A percentile compares a stretch with the other conserved stretches of the same genome.
These are phyloP conservation scores for Pseudotriccus pelzelni DNA, from an alignment of 2,797 vertebrate species.

Conservation along the genomic window DNA sequence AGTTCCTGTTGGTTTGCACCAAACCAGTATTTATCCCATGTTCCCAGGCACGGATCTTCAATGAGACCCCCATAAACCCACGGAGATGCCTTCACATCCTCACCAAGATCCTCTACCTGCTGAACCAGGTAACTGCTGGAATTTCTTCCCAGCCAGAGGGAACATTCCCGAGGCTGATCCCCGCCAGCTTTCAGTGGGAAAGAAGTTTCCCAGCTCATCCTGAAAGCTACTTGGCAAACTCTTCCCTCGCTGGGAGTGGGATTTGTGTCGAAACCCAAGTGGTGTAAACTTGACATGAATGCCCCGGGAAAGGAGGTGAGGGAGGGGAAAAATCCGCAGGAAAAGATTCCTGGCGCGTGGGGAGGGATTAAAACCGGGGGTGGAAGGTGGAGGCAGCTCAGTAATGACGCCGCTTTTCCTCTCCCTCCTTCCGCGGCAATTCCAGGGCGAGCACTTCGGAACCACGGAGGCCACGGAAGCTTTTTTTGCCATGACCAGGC, in stretches of 20 bases:
- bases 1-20: accelerated
- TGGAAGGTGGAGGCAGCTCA: not conserved
- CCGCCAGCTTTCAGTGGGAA: not conserved
- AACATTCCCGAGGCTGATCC: not conserved
- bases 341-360: accelerated
- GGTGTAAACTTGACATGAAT: not conserved
- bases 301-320: not conserved
- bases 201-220: not conserved
- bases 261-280: not conserved
- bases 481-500: constrained; percentile 97
- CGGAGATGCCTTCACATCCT: constrained; percentile 97
- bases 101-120: constrained; percentile 96
- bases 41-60: constrained; percentile 92
- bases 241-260: accelerated
- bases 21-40: not conserved
- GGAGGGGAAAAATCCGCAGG: not conserved
- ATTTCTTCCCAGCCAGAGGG: not conserved
- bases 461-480: constrained; percentile 96
- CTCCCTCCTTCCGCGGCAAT: not conserved
- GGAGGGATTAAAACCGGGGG: not conserved
- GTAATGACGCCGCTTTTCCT: accelerated
- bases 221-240: not conserved
- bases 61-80: constrained; percentile 97
- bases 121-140: constrained; percentile 86
- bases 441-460: constrained; percentile 94